Base-by-base conservation (phyloP, 2,888 invertebrate species). In the Auanema sp. region DNA sequence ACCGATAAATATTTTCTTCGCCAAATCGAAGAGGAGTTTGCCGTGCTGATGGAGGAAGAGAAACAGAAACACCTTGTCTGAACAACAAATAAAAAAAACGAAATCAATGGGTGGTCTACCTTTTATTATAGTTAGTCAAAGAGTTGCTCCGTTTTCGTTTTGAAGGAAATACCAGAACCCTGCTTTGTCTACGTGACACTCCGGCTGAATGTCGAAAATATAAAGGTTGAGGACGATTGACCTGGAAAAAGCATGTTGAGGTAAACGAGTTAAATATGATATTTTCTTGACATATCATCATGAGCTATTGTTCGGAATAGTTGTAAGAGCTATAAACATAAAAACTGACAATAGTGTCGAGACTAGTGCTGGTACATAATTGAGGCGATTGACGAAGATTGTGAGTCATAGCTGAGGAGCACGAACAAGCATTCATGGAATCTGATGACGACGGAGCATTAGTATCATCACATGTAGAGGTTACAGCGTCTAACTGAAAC, bases 111-210 rank as follows among this genome's bases (percentile, higher is more conserved):
- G 16, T 2, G 14, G 21, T 58, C 12, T n/a, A 73, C 73, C 73
- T 65, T 53, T 73, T 73, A 43, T 70, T 64, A 57, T 71, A 73
- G 51, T 71, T 73, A 5, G 73, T 71, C 41, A 73, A 25, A 12
- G 70, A 71, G 43, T 73, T 73, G 23, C 70, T 71, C 42, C 73
- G 58, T 60, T 73, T 73, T 49, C 73, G 50, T 56, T 73, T 73
- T 14, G 70, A 66, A 18, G 64, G 68, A 44, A 68, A 51, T 23
- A 60, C 65, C 16, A 69, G 55, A 54, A 70, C 72, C 23, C 72
- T 57, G 42, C 69, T 69, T 18, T 72, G 72, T 11, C 72, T 47
- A n/a, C 72, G 56, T 23, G 68, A 68, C 2, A 69, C 70, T 16
- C 70, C 69, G 18, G 72, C 68, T 6, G 72, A 72, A 40, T 72